Base-by-base conservation (phyloP, 2,113 vertebrate species). In the Tricholaema leucomelas region DNA sequence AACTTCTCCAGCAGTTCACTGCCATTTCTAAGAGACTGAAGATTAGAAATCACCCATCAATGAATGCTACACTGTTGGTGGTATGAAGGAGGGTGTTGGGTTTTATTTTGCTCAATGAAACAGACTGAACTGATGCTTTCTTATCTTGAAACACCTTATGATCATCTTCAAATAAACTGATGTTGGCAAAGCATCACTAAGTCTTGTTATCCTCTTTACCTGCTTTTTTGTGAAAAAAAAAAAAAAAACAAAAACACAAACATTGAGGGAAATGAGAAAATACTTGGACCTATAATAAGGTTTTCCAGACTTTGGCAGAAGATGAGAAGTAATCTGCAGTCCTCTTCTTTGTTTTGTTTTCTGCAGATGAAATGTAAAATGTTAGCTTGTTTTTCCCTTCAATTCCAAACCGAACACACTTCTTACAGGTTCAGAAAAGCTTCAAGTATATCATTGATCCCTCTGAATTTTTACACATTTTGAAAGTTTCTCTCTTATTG, bases 101-200 rank as follows among this genome's bases (percentile, higher is more conserved):
- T 76, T 90, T 84, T 44, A 71, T 40, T 72, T 27, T 58, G 31
- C 25, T 36, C 54, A 24, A 23, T 15, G 31, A 81, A 71, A 17
- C 7, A 71, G n/a, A 38, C 10, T 78, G 77, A 90, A 88, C 64
- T 61, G 72, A 38, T 50, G 36, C 15, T 86, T 89, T 61, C 87
- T 81, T 69, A 79, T 87, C 73, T 76, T 33, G 35, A 91, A 85
- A 90, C 40, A 58, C 15, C 91, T 95, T 79, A 71, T 82, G 75
- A 82, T 87, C 73, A 10, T 79, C 61, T 91, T 94, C 67, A 90
- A 87, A 84, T 74, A 84, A 93, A 90, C 77, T 59, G 65, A 72
- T 86, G 69, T 55, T 88, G 77, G 88, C 58, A 86, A 90, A 88
- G 21, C 44, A 81, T 81, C 86, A 59, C 63, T 88, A 88, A 85